Base-by-base conservation (phyloP, 2,888 invertebrate species). In the Dolichopus griseipennis region DNA sequence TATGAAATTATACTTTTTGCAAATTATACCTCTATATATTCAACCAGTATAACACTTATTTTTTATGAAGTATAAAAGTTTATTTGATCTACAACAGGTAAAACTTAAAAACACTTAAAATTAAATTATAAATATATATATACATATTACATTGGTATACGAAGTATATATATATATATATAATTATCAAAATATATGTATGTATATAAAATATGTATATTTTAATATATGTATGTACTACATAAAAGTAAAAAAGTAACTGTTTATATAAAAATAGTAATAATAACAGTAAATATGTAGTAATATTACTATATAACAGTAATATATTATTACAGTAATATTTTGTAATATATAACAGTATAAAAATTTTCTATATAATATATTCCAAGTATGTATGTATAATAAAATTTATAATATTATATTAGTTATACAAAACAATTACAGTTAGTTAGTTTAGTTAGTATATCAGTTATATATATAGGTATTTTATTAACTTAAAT, bases 401-500 rank as follows among this genome's bases (percentile, higher is more conserved):
- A 52, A 52, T 15, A n/a, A 15, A 12, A 52, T 5, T 27, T 27
- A 27, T n/a, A n/a, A n/a, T n/a, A n/a, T n/a, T n/a, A n/a, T 52
- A 6, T 52, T 52, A 3, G 2, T 9, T 52, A 52, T 37, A 10
- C 12, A 52, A 52, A 18, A 52, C 15, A 18, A 52, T 52, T 52
- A 15, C 15, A 12, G 41, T 52, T 18, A 4, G 52, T 52, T 18
- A 10, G 12, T 43, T 43, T 43, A 4, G 43, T 15, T n/a, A 18
- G 52, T 52, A 52, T 52, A 52, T 18, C 52, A 52, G 52, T 52
- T 52, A 52, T 52, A n/a, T n/a, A n/a, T n/a, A n/a, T n/a, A 27
- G 5, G 27, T 27, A 27, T 27, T 4, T 27, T 27, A 27, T 27
- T 27, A 27, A 27, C 27, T 27, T 4, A 27, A 27, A 27, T 2